Percentiles rank a stretch among this genome's conserved stretches.
These are phyloP conservation scores for Silurus meridionalis DNA, from an alignment of 2,113 vertebrate genomes.

Conservation along the genomic window DNA sequence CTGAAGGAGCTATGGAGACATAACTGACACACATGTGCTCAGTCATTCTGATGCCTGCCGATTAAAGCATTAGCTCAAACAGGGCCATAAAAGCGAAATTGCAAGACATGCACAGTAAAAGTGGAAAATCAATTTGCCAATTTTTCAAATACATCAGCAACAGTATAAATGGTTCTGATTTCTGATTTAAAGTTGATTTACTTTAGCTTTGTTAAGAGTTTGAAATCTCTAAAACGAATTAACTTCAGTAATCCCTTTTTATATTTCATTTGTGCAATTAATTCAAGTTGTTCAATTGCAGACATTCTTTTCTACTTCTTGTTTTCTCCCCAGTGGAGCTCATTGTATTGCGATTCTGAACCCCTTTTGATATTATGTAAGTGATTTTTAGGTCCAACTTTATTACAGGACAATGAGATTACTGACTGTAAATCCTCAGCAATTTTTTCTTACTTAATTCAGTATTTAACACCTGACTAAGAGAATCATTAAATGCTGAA, in stretches of 20 bases:
- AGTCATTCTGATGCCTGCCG: not conserved
- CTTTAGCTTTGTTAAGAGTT: not conserved
- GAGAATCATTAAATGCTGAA: constrained; percentile 57
- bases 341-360: not conserved
- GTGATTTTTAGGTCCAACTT: not conserved
- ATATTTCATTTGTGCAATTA: not conserved
- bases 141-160: not conserved
- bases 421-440: not conserved
- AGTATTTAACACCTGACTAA: constrained; percentile 11
- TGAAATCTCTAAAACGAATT: not conserved
- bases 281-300: not conserved
- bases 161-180: not conserved
- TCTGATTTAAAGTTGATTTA: not conserved
- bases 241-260: not conserved
- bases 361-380: not conserved
- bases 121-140: not conserved
- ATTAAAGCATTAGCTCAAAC: not conserved
- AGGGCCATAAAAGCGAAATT: not conserved
- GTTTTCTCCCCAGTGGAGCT: not conserved
- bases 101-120: not conserved
- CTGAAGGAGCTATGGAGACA: constrained; percentile 45
- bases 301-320: not conserved
- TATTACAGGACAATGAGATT: not conserved
- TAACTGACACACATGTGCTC: constrained; percentile 5
- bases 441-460: constrained; percentile 10